Evolutionary conservation across 2,113 vertebrate species (phyloP).

Genomic region (Nycticryphes semicollaris): DNA sequence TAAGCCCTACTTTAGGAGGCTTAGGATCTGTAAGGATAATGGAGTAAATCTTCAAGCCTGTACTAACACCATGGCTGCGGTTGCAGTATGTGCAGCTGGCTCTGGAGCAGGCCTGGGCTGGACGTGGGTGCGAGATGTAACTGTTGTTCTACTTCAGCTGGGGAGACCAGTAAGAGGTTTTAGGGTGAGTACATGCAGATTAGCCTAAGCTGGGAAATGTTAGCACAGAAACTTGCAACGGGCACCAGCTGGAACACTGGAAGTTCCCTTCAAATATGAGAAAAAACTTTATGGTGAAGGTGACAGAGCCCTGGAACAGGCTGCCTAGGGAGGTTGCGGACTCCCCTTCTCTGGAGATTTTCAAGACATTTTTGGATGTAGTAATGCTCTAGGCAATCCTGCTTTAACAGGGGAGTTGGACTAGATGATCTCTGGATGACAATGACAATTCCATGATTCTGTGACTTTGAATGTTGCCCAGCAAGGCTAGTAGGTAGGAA

Average conservation of each 20-base stretch:
- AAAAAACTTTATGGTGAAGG: too few species aligned
- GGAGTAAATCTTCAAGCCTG: background rate
- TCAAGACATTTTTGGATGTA: too few species aligned
- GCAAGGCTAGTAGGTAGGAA: background rate
- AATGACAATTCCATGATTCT: too few species aligned
- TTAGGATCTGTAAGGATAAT: background rate
- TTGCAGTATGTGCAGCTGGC: rapidly evolving
- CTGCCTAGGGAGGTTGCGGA: too few species aligned
- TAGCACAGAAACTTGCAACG: background rate
- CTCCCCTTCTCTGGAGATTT: too few species aligned
- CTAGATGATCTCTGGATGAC: too few species aligned
- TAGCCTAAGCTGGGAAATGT: background rate
- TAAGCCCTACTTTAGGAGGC: background rate
- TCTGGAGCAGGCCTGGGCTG: rapidly evolving
- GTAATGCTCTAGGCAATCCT: too few species aligned
- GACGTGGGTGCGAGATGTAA: rapidly evolving
- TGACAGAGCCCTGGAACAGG: too few species aligned
- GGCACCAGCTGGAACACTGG: too few species aligned
- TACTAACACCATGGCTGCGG: background rate
- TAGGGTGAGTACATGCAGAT: background rate
- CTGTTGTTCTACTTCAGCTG: background rate
- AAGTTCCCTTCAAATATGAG: too few species aligned
- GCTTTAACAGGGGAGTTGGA: too few species aligned
- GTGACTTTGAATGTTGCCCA: background rate
- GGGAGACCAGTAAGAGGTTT: background rate